Percentiles rank a stretch among this genome's conserved stretches.
Evolutionary conservation across 2,888 invertebrate species (phyloP).

Genomic region (Terebella lapidaria): DNA sequence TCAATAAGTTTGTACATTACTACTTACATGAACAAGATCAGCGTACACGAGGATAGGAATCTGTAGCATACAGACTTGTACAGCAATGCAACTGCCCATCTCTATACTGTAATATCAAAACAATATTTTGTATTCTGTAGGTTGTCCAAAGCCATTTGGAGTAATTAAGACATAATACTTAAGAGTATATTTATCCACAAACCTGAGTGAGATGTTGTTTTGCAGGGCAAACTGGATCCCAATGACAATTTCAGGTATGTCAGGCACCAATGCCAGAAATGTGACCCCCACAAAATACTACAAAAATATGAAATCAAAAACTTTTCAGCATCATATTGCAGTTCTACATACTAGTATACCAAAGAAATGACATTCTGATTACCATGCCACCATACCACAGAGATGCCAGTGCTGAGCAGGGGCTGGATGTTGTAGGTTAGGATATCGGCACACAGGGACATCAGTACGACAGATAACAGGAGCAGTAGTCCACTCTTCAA

Average conservation of each 20-base stretch:
- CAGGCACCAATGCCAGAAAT: conserved; percentile 42
- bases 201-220: conserved; percentile 47
- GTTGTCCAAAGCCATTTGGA: no score
- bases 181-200: conserved; percentile 12
- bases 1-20: no score
- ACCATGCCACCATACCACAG: conserved; percentile 32
- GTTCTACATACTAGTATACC: background rate
- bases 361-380: background rate
- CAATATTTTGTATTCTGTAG: no score
- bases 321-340: background rate
- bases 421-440: conserved; percentile 43
- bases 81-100: conserved; percentile 43
- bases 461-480: conserved; percentile 33
- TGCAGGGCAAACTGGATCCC: conserved; percentile 48
- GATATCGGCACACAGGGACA: conserved; percentile 42
- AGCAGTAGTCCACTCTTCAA: conserved; percentile 40
- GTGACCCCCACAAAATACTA: conserved; percentile 48
- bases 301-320: conserved; percentile 7
- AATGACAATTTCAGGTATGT: conserved; percentile 45
- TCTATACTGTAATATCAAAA: conserved; percentile 36
- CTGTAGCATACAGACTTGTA: conserved; percentile 48
- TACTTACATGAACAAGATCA: conserved; percentile 42
- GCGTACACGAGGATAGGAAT: conserved; percentile 40
- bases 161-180: background rate
- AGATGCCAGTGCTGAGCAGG: conserved; percentile 33